Evolutionary conservation across 2,113 vertebrate genomes (phyloP).

Genomic region (Tichodroma muraria): DNA sequence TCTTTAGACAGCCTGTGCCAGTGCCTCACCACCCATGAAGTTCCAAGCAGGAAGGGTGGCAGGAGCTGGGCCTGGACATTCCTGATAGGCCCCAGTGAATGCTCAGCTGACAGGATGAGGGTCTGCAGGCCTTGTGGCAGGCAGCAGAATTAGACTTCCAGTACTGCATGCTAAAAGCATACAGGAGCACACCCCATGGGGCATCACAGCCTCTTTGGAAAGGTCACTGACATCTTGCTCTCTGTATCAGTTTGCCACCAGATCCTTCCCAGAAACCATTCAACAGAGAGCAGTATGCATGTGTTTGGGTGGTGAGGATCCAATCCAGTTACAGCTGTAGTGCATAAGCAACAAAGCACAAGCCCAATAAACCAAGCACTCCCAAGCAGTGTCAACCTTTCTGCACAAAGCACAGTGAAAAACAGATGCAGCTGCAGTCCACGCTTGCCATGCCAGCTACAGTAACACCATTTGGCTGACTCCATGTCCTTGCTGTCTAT

Average conservation of each 20-base stretch:
- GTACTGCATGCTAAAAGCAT: not conserved
- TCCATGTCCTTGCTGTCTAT: not conserved
- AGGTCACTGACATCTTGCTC: not conserved
- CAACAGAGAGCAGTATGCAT: not conserved
- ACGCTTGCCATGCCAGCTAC: not conserved
- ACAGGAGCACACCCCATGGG: not conserved
- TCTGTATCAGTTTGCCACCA: not conserved
- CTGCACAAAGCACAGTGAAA: not conserved
- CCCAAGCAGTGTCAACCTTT: not conserved
- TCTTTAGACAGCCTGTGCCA: not conserved
- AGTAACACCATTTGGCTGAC: not conserved
- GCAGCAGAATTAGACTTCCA: not conserved
- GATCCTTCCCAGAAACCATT: not conserved
- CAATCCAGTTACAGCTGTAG: not conserved
- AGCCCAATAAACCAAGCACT: not conserved
- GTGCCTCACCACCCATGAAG: not conserved
- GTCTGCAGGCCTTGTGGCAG: not conserved
- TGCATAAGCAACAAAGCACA: not conserved
- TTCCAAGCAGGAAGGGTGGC: not conserved
- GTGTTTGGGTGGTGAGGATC: not conserved
- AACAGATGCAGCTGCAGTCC: not conserved
- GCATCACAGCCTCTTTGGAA: too few relatives aligned
- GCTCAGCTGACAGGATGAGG: not conserved
- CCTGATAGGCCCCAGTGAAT: not conserved
- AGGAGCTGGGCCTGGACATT: not conserved